phyloP scores from a whole-genome alignment of 2,888 invertebrate species.

The Eristalis arbustorum region DNA sequence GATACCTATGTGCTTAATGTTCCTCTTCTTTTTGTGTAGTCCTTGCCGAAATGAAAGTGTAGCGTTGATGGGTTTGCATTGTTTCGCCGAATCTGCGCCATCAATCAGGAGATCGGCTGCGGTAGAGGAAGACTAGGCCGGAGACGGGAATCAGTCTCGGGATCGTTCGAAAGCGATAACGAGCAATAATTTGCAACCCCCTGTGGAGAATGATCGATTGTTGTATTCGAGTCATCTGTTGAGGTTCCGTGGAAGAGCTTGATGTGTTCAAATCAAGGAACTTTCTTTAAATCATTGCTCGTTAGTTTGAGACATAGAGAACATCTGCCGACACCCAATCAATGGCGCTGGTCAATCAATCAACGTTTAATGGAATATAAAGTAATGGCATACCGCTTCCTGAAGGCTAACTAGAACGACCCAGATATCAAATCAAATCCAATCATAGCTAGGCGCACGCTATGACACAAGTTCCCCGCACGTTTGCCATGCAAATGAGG shows the following conservation, averaged over 20 bases:
- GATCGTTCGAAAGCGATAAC: too few species aligned
- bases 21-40: not conserved
- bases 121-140: not conserved
- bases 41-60: conserved; percentile 32
- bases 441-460: not conserved
- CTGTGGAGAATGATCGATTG: too few species aligned
- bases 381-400: not conserved
- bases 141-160: too few species aligned
- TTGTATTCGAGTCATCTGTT: too few species aligned
- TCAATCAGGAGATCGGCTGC: not conserved
- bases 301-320: not conserved
- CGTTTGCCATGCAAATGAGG: not conserved
- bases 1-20: not conserved
- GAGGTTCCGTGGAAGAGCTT: too few species aligned
- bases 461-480: not conserved
- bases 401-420: not conserved
- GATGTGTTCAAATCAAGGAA: too few species aligned
- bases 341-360: not conserved
- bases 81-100: not conserved
- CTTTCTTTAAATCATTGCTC: too few species aligned
- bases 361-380: not conserved
- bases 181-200: too few species aligned
- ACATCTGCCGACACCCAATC: not conserved
- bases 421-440: not conserved
- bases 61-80: conserved; percentile 6